Percentiles rank a stretch among this genome's conserved stretches.
Conservation (phyloP, 1,140 invertebrate species). For the Eubasilissa regina region DNA sequence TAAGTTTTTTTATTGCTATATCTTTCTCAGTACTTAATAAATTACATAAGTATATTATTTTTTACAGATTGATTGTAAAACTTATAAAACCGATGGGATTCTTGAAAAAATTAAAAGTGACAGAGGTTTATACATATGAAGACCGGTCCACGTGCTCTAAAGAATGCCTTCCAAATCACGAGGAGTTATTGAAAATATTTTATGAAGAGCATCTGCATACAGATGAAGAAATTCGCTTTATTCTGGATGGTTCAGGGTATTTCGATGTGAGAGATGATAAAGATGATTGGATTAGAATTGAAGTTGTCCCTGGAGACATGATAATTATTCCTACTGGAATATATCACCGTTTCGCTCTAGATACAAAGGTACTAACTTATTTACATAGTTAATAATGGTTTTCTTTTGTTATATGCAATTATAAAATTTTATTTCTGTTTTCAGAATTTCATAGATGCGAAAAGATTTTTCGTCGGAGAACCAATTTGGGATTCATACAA, state of each 20-base stretch:
- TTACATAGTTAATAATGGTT: too few relatives aligned
- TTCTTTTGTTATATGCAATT: too few relatives aligned
- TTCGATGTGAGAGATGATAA: constrained; percentile 92
- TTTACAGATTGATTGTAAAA: constrained; percentile 67
- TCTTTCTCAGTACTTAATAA: constrained; percentile 8
- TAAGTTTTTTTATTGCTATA: neutral
- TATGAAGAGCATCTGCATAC: constrained; percentile 96
- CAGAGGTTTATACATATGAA: constrained; percentile 91
- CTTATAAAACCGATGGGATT: constrained; percentile 76
- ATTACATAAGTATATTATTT: constrained; percentile 41
- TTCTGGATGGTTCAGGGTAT: constrained; percentile 91
- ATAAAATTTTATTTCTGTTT: constrained; percentile 63
- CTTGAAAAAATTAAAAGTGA: constrained; percentile 81
- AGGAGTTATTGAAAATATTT: constrained; percentile 92
- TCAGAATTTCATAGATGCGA: constrained; percentile 90
- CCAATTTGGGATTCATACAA: constrained; percentile 94
- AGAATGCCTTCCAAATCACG: constrained; percentile 89
- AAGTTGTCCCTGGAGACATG: constrained; percentile 88
- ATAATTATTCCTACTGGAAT: constrained; percentile 96
- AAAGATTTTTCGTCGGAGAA: constrained; percentile 92
- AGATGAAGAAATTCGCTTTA: constrained; percentile 96
- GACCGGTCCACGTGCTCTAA: constrained; percentile 90
- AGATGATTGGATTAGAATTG: constrained; percentile 95
- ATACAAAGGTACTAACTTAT: constrained; percentile 77
- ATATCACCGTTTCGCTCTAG: constrained; percentile 97